Percentiles rank a stretch among this genome's conserved stretches.
phyloP scores from a whole-genome alignment of 2,113 vertebrate genomes.

The Hipposideros armiger region DNA sequence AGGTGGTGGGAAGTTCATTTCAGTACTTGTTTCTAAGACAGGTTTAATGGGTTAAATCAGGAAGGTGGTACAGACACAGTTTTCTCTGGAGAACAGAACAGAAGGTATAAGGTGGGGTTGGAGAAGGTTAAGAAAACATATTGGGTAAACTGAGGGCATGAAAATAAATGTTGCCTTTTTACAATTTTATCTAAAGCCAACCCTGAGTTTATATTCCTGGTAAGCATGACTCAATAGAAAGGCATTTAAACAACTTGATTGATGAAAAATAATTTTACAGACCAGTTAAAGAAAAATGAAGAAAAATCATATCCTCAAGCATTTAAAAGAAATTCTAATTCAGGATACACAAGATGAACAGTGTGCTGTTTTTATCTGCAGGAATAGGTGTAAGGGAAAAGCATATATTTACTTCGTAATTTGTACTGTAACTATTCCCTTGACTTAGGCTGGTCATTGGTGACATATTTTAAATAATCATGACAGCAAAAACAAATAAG shows the following conservation, averaged over 20 bases:
- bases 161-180: slow-evolving; percentile 31
- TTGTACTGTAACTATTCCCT: not conserved
- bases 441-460: not conserved
- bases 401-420: not conserved
- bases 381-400: not conserved
- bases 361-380: not conserved
- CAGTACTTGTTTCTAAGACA: not conserved
- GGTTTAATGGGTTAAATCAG: not conserved
- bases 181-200: slow-evolving; percentile 8
- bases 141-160: not conserved
- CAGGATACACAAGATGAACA: not conserved
- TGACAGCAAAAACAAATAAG: slow-evolving; percentile 3
- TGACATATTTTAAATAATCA: not conserved
- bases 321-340: slow-evolving; percentile 35
- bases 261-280: slow-evolving; percentile 27
- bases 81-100: not conserved
- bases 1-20: not conserved
- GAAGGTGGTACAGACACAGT: not conserved
- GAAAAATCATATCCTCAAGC: not conserved
- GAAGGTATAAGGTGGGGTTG: not conserved
- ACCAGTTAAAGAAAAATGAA: not conserved
- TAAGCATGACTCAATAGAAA: slow-evolving; percentile 36
- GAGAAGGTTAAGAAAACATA: not conserved
- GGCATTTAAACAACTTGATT: not conserved
- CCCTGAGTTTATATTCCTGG: not conserved